phyloP scores from a whole-genome alignment of 2,888 invertebrate species.

The Pseudoips prasinana region DNA sequence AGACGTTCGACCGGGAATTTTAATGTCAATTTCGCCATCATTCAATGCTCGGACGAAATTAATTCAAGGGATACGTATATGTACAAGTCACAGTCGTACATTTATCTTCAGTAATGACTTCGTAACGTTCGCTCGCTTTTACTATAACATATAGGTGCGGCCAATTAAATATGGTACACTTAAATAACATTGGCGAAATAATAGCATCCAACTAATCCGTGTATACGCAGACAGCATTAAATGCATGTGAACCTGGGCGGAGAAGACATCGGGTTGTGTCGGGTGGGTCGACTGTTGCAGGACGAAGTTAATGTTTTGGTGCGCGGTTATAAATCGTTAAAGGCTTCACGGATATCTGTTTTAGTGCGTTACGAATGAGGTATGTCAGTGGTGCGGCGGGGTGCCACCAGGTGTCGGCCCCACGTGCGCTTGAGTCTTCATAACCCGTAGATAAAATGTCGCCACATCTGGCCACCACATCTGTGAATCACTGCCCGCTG shows the following conservation, averaged over 20 bases:
- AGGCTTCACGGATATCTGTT: conserved; percentile 42
- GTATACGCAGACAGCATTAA: conserved; percentile 26
- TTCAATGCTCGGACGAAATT: conserved; percentile 75
- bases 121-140: conserved; percentile 62
- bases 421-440: conserved; percentile 56
- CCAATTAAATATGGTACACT: conserved; percentile 70
- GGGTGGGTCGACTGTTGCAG: no score
- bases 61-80: conserved; percentile 65
- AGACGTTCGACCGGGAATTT: conserved; percentile 75
- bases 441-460: conserved; percentile 45
- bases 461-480: conserved; percentile 53
- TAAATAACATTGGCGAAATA: conserved; percentile 60
- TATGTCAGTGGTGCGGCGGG: conserved; percentile 48
- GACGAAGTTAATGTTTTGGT: no score
- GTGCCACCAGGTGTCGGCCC: conserved; percentile 58
- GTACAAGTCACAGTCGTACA: conserved; percentile 47
- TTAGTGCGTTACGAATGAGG: conserved; percentile 35
- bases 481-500: conserved; percentile 57
- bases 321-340: conserved; percentile 33
- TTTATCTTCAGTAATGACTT: conserved; percentile 74
- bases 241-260: conserved; percentile 11
- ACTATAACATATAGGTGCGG: conserved; percentile 63
- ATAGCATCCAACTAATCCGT: conserved; percentile 51
- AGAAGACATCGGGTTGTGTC: not conserved
- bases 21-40: conserved; percentile 80